Evolutionary conservation across 2,113 vertebrate genomes (phyloP).

Genomic region (Azemiops feae): DNA sequence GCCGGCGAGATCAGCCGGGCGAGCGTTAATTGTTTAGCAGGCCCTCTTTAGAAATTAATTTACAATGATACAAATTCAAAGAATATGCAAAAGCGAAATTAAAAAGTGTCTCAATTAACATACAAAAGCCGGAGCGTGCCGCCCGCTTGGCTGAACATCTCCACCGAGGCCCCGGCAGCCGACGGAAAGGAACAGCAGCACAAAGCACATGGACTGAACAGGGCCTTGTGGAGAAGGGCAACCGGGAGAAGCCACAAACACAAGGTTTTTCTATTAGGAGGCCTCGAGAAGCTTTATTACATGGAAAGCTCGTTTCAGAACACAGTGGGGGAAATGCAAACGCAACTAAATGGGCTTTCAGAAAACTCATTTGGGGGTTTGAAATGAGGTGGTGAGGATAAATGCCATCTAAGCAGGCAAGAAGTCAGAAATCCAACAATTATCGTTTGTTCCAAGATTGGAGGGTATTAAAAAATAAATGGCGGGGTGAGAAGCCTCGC

Average conservation of each 20-base stretch:
- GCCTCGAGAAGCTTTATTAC: slow-evolving; percentile 32
- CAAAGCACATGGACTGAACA: slow-evolving; percentile 32
- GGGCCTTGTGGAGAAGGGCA: slow-evolving; percentile 3
- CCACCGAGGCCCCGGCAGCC: slow-evolving; percentile 44
- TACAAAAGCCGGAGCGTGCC: slow-evolving; percentile 59
- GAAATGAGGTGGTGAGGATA: neutral
- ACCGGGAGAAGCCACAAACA: slow-evolving; percentile 22
- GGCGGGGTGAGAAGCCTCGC: neutral
- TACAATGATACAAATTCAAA: slow-evolving; percentile 64
- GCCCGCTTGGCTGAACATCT: slow-evolving; percentile 50
- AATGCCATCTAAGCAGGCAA: neutral
- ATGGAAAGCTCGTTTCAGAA: neutral
- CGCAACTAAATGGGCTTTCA: neutral
- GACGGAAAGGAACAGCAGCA: slow-evolving; percentile 19
- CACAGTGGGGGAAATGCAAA: neutral
- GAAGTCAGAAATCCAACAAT: neutral
- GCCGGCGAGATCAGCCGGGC: slow-evolving; percentile 41
- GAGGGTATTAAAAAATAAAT: neutral
- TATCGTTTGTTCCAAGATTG: neutral
- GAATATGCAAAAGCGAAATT: slow-evolving; percentile 67
- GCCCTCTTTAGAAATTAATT: slow-evolving; percentile 59
- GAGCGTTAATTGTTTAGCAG: slow-evolving; percentile 53
- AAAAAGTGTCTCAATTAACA: slow-evolving; percentile 68
- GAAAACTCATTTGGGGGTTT: neutral
- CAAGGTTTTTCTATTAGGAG: slow-evolving; percentile 16